Conservation (phyloP, 2,888 invertebrate genomes). For the Eilema caniola region DNA sequence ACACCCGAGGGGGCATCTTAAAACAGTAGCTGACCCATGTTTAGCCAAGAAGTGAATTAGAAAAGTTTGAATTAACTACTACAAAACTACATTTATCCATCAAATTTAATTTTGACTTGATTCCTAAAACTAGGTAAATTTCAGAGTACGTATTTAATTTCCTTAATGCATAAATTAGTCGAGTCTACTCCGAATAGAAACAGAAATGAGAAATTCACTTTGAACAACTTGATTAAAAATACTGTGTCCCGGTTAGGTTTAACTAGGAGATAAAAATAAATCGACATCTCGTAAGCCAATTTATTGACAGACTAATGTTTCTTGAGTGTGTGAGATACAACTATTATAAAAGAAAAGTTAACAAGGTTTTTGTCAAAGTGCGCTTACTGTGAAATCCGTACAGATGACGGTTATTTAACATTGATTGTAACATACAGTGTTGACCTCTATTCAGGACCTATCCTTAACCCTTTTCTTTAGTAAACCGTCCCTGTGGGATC, state of each 20-base stretch:
- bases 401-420: slow-evolving; percentile 56
- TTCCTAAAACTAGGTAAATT: neutral
- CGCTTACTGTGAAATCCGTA: slow-evolving; percentile 42
- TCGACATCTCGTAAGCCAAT: slow-evolving; percentile 35
- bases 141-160: neutral
- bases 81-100: neutral
- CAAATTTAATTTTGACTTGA: neutral
- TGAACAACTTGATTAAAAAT: slow-evolving; percentile 45
- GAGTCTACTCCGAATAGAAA: slow-evolving; percentile 28
- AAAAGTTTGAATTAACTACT: too few species aligned
- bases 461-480: slow-evolving; percentile 67
- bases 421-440: slow-evolving; percentile 69
- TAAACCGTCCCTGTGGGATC: slow-evolving; percentile 68
- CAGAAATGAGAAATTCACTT: slow-evolving; percentile 33
- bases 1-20: too few species aligned
- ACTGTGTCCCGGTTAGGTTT: slow-evolving; percentile 38
- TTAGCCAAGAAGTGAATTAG: too few species aligned
- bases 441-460: slow-evolving; percentile 62
- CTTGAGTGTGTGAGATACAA: slow-evolving; percentile 17
- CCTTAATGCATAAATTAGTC: slow-evolving; percentile 19
- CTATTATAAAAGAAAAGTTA: slow-evolving; percentile 36
- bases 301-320: slow-evolving; percentile 37
- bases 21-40: too few species aligned
- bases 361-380: slow-evolving; percentile 28
- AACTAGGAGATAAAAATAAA: slow-evolving; percentile 44